Evolutionary conservation across 2,797 vertebrate genomes (phyloP).

Genomic region (Mycteria americana): DNA sequence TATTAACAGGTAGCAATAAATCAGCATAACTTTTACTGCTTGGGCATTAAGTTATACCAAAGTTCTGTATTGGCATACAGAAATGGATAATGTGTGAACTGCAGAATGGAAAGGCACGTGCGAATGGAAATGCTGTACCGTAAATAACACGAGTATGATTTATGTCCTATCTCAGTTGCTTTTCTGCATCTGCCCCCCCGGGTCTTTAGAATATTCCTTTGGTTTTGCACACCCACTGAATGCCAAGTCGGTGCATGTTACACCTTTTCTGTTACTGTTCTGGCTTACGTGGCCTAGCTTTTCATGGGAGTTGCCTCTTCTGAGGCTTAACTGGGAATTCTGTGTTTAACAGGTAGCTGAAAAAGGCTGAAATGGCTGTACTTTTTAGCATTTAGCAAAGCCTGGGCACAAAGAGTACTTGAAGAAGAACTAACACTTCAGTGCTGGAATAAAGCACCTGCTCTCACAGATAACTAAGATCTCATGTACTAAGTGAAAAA

Average conservation of each 20-base stretch:
- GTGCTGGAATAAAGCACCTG: slow-evolving; percentile 6
- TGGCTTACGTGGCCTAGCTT: background rate
- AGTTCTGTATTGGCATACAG: background rate
- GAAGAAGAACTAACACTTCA: background rate
- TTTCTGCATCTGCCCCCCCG: background rate
- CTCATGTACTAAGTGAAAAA: slow-evolving; percentile 18
- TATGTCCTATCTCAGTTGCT: background rate
- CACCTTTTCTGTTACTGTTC: background rate
- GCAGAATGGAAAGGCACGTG: background rate
- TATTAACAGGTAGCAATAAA: background rate
- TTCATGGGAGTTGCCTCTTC: background rate
- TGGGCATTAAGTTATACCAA: background rate
- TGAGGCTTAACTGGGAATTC: background rate
- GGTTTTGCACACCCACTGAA: background rate
- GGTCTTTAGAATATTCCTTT: background rate
- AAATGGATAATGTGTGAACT: background rate
- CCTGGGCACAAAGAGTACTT: background rate
- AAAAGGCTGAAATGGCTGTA: background rate
- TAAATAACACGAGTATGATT: background rate
- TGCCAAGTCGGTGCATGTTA: background rate
- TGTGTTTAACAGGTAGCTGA: background rate
- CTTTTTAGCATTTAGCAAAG: background rate
- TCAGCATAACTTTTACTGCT: background rate
- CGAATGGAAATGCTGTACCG: background rate
- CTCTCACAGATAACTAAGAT: background rate